Conservation (phyloP, 2,113 vertebrate genomes). For the Meriones unguiculatus region DNA sequence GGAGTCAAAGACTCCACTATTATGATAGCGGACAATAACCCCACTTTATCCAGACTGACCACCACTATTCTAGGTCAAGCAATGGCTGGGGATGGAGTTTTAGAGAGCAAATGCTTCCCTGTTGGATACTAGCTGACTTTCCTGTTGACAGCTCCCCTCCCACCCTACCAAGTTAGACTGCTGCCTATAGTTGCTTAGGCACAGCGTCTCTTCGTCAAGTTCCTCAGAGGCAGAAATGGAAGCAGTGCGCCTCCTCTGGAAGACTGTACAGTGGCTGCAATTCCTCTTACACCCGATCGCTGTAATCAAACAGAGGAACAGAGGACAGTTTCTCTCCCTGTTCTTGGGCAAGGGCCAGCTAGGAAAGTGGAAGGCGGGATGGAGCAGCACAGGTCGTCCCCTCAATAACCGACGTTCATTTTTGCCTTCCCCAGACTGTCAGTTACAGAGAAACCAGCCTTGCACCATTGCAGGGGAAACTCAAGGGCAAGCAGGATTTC, state of each 20-base stretch:
- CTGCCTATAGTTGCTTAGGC: background rate
- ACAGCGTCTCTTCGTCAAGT: background rate
- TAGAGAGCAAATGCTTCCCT: background rate
- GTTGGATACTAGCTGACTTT: background rate
- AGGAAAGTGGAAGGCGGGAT: conserved; percentile 1
- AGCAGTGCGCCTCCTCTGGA: background rate
- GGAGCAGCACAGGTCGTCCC: background rate
- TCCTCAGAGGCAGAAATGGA: conserved; percentile 29
- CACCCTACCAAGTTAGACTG: background rate
- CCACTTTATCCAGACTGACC: background rate
- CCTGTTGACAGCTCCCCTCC: background rate
- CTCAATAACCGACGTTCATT: conserved; percentile 36
- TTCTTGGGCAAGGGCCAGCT: conserved; percentile 39
- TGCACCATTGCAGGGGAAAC: background rate
- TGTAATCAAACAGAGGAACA: background rate
- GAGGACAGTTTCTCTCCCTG: conserved; percentile 4
- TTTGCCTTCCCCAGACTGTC: conserved; percentile 43
- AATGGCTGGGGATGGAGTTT: background rate
- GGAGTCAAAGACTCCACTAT: too few species aligned
- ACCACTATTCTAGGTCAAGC: background rate
- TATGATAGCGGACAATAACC: background rate
- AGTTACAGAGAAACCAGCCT: conserved; percentile 55
- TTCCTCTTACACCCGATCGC: conserved; percentile 28
- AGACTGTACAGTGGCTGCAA: background rate
- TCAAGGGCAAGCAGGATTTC: conserved; percentile 53